phyloP scores from a whole-genome alignment of 64 coral and sea anemone genomes.

The Montipora capricornis region DNA sequence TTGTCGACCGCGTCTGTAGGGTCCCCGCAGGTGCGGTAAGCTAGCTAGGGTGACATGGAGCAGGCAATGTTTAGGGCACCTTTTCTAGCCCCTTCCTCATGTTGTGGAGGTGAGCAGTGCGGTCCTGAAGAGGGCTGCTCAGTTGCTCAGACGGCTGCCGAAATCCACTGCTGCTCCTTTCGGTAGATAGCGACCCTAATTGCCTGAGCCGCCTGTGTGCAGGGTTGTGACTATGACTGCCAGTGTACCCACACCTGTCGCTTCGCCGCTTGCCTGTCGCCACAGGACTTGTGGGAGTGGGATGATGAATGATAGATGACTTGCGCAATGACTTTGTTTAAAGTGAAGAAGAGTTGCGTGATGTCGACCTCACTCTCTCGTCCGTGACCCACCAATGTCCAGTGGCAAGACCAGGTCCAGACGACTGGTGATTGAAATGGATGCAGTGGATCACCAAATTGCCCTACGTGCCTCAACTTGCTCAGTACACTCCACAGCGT shows the following conservation, averaged over 20 bases:
- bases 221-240: conserved; percentile 40
- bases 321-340: conserved; percentile 4
- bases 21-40: conserved; percentile 26
- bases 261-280: background rate
- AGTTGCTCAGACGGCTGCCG: conserved; percentile 35
- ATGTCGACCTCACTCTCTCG: background rate
- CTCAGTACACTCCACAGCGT: too few relatives aligned
- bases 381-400: background rate
- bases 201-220: conserved; percentile 22
- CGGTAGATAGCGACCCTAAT: conserved; percentile 12
- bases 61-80: conserved; percentile 63
- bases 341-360: background rate
- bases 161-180: conserved; percentile 14
- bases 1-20: background rate
- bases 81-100: conserved; percentile 71
- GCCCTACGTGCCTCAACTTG: too few relatives aligned
- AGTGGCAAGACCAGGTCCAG: background rate
- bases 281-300: conserved; percentile 18
- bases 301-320: background rate
- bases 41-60: conserved; percentile 44
- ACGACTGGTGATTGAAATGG: background rate
- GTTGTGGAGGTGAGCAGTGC: conserved; percentile 54
- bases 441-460: background rate
- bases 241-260: conserved; percentile 32
- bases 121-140: conserved; percentile 72